Evolutionary conservation across 2,888 invertebrate species (phyloP), one percentile per base, ranked within the genome.

Genomic region (Dendrolimus houi): DNA sequence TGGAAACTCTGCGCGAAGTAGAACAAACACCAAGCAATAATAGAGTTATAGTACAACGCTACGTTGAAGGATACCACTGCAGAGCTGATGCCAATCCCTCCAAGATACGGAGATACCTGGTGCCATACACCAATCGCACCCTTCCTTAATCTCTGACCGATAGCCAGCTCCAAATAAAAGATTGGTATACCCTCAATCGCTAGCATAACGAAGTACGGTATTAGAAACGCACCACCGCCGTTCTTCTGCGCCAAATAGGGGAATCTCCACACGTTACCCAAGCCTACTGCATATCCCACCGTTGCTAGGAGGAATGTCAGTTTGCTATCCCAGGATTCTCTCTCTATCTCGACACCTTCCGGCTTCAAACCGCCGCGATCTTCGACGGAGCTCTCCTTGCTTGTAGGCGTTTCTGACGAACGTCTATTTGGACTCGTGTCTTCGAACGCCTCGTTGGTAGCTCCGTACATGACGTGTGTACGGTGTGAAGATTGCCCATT

Each of bases 21-120:
- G 85, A 97, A 98, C 76, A 98, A 92, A 81, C 98, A 98, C 99
- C 99, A 99, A 61, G 98, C 98, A 68, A 99, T 98, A 71, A 99
- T 98, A 60, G 98, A 98, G 87, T 99, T 99, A 87, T 99, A 99
- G 85, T 99, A 99, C 64, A 99, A 92, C 10, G 98, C 98, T 64
- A 99, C 98, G 79, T 98, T 97, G 87, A 98, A 98, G 1, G 98
- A 98, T 47, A 99, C 98, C 63, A 99, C 96, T 1, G 98, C 98
- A 58, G 97, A 97, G 75, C 98, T 97, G 67, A 98, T 95, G 17
- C 98, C 97, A 59, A 97, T 97, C 12, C 97, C 97, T 14, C 95
- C 96, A 69, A 97, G 85, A 79, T 94, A 97, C 0, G 97, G 97
- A 29, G 97, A 97, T 56, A 97, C 96, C 85, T 97, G 96, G 81